phyloP scores from a whole-genome alignment of 2,888 invertebrate genomes.

The Trachelus iudaicus region DNA sequence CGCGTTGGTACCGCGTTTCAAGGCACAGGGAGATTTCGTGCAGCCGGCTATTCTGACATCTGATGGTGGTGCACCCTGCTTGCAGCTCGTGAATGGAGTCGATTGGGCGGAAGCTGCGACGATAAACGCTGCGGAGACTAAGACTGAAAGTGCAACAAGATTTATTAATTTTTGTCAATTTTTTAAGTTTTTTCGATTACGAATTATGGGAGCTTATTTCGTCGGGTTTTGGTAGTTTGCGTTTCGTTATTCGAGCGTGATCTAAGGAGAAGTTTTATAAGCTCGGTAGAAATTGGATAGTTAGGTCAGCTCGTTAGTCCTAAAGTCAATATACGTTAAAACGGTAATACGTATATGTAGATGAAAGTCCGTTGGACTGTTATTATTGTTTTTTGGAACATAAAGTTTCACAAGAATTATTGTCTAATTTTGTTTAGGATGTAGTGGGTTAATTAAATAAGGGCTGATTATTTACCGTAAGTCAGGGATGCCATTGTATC shows the following conservation, averaged over 20 bases:
- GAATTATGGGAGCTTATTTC: not conserved
- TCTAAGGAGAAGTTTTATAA: not conserved
- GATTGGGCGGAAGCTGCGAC: conserved; percentile 18
- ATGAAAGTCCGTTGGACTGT: not conserved
- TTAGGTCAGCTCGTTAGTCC: not conserved
- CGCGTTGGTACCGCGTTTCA: conserved; percentile 16
- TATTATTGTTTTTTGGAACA: not conserved
- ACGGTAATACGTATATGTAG: not conserved
- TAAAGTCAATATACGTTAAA: not conserved
- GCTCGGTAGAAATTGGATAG: not conserved
- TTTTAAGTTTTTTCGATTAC: not conserved
- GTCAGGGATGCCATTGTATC: not conserved
- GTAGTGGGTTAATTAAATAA: not conserved
- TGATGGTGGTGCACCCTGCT: conserved; percentile 1
- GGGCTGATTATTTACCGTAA: not conserved
- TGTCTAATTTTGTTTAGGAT: not conserved
- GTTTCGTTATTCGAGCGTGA: not conserved
- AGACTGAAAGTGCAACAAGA: conserved; percentile 22
- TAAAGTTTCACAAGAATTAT: not conserved
- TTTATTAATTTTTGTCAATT: not conserved
- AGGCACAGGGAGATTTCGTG: conserved; percentile 19
- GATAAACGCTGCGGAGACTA: conserved; percentile 33
- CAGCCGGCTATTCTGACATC: conserved; percentile 21
- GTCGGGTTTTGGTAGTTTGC: not conserved
- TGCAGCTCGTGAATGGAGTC: conserved; percentile 6